Percentiles rank a stretch among this genome's conserved stretches.
phyloP scores from a whole-genome alignment of 2,113 vertebrate species.

The Anser brachyrhynchus region DNA sequence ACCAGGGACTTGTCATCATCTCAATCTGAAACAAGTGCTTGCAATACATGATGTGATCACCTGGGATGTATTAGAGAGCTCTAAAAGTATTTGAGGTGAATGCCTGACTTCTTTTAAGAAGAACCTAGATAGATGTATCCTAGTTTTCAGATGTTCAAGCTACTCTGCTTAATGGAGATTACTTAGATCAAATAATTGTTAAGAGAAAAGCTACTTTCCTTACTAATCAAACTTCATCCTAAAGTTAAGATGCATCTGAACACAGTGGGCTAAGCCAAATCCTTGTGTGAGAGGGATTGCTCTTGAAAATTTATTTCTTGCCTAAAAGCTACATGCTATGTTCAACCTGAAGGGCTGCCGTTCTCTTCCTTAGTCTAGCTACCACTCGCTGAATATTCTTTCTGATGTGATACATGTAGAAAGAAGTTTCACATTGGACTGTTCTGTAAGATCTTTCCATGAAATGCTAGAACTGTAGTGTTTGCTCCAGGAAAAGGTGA shows the following conservation, averaged over 20 bases:
- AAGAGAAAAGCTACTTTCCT: background rate
- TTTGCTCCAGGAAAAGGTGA: conserved; percentile 61
- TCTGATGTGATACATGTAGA: background rate
- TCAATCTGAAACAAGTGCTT: background rate
- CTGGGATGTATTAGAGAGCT: background rate
- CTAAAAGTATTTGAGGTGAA: background rate
- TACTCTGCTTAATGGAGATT: background rate
- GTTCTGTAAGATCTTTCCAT: conserved; percentile 61
- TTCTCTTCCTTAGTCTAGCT: conserved; percentile 45
- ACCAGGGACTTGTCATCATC: background rate
- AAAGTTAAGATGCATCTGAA: background rate
- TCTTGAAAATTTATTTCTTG: background rate
- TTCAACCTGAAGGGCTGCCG: background rate
- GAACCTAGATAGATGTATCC: fast-evolving
- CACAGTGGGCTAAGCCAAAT: background rate
- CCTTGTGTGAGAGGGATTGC: background rate
- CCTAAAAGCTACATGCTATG: fast-evolving
- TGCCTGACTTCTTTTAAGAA: background rate
- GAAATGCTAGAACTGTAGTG: background rate
- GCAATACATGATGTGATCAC: background rate
- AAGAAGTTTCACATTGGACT: background rate
- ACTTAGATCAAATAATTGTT: background rate
- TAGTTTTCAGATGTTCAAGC: background rate
- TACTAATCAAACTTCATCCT: background rate
- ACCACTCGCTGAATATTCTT: background rate